Percentiles rank a stretch among this genome's conserved stretches.
phyloP scores from a whole-genome alignment of 2,113 vertebrate genomes.

The Myotis brandtii region DNA sequence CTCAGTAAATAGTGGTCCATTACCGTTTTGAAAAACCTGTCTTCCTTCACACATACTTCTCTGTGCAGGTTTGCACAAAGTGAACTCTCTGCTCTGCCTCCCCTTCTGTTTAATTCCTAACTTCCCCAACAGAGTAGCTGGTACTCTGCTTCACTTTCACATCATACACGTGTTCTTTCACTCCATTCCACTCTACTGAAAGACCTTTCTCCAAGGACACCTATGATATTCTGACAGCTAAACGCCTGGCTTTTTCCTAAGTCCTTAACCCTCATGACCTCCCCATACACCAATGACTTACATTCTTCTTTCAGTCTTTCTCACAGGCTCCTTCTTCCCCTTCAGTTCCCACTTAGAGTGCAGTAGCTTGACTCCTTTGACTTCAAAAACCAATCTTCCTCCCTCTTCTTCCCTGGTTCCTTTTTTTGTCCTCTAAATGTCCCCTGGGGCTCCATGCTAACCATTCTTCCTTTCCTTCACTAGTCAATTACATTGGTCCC shows the following conservation, averaged over 20 bases:
- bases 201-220: neutral
- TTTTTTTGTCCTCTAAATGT: neutral
- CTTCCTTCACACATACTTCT: neutral
- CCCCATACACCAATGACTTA: neutral
- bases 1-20: neutral
- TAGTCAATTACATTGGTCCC: neutral
- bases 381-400: neutral
- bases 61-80: neutral
- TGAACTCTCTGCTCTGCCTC: neutral
- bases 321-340: neutral
- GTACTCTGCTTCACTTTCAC: neutral
- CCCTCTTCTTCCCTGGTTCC: neutral
- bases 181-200: neutral
- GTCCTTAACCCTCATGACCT: neutral
- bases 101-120: neutral
- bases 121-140: neutral
- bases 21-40: neutral
- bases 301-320: neutral
- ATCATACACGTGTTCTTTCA: neutral
- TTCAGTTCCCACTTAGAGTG: neutral
- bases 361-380: neutral
- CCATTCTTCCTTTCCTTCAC: constrained; percentile 5
- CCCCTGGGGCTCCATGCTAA: neutral
- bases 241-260: neutral
- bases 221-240: neutral